phyloP scores from a whole-genome alignment of 2,113 vertebrate genomes.

The Cynopterus brachyotis region DNA sequence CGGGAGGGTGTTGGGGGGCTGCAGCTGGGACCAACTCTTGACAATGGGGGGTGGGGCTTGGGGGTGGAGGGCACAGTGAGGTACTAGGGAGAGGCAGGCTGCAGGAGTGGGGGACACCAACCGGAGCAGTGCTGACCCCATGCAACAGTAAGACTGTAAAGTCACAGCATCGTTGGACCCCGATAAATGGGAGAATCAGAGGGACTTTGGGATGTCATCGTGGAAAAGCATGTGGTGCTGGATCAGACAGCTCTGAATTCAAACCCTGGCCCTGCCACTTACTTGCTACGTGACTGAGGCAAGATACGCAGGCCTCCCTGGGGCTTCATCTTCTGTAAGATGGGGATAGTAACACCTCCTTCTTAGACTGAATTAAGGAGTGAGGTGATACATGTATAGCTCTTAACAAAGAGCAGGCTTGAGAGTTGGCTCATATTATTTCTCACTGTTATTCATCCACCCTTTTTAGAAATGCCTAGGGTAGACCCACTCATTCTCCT shows the following conservation, averaged over 20 bases:
- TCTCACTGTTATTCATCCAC: not conserved
- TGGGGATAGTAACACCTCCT: not conserved
- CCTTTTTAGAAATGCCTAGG: not conserved
- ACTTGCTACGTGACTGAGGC: not conserved
- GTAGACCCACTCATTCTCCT: not conserved
- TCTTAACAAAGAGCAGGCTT: not conserved
- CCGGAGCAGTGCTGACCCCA: not conserved
- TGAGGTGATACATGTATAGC: not conserved
- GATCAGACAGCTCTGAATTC: not conserved
- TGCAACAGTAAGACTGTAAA: not conserved
- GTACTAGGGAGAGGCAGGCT: not conserved
- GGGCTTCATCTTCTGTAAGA: not conserved
- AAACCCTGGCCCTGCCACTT: not conserved
- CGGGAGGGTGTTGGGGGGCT: no score
- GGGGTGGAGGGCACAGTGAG: not conserved
- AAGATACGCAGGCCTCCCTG: not conserved
- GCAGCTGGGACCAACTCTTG: not conserved
- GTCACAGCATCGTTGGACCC: not conserved
- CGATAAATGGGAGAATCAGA: not conserved
- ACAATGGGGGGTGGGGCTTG: not conserved
- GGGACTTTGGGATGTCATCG: not conserved
- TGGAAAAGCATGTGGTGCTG: not conserved
- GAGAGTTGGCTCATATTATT: not conserved
- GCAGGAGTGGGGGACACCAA: fast-evolving
- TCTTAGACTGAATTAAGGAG: not conserved